Evolutionary conservation across 2,113 vertebrate species (phyloP).

Genomic region (Pygoscelis adeliae): DNA sequence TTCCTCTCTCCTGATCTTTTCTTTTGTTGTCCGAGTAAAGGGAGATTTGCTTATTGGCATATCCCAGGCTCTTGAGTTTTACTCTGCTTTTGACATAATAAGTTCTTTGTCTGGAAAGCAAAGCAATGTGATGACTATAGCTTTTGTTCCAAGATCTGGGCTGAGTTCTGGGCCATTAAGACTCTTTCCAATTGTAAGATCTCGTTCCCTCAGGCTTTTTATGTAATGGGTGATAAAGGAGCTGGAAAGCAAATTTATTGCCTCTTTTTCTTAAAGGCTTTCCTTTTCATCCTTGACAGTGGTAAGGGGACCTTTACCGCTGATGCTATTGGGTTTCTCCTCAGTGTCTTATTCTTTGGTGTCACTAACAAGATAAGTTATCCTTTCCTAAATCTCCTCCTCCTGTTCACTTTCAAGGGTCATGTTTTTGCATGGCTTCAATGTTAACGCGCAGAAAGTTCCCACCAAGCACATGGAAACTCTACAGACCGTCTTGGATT

Average conservation of each 20-base stretch:
- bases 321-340: constrained; percentile 28
- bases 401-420: constrained; percentile 21
- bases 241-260: constrained; percentile 35
- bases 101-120: constrained; percentile 40
- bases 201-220: constrained; percentile 23
- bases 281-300: constrained; percentile 21
- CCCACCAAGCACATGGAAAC: not conserved
- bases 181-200: constrained; percentile 56
- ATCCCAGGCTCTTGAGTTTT: not conserved
- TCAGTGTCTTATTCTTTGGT: not conserved
- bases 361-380: constrained; percentile 41
- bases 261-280: constrained; percentile 42
- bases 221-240: constrained; percentile 48
- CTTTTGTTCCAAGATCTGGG: constrained; percentile 43
- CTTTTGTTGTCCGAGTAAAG: not conserved
- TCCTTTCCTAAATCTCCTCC: constrained; percentile 37
- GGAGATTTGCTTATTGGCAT: not conserved
- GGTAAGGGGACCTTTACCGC: not conserved
- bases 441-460: not conserved
- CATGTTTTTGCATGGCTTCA: constrained; percentile 7
- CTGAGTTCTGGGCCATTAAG: constrained; percentile 7
- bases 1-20: not conserved
- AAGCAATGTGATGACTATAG: constrained; percentile 52
- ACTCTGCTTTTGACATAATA: constrained; percentile 17
- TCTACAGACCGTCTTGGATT: not conserved